Conservation (phyloP, 2,888 invertebrate genomes). For the Cyrtodaria siliqua region DNA sequence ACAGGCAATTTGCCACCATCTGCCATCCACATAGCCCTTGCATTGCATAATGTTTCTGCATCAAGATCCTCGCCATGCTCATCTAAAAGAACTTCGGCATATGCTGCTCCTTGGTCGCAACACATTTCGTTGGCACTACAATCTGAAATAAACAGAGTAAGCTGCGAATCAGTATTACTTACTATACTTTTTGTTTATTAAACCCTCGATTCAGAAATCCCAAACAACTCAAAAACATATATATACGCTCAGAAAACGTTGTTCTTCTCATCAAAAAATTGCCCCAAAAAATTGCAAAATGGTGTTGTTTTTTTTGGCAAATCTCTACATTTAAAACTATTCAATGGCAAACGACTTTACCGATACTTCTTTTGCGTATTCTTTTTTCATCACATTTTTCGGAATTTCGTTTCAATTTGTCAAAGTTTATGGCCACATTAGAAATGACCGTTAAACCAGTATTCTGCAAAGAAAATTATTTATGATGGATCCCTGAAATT, state of each 20-base stretch:
- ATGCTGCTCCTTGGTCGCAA: conserved; percentile 5
- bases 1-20: background rate
- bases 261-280: too few relatives aligned
- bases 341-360: too few relatives aligned
- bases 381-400: background rate
- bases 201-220: too few relatives aligned
- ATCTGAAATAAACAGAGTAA: too few relatives aligned
- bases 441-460: conserved; percentile 31
- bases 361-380: background rate
- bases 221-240: too few relatives aligned
- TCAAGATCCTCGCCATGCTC: background rate
- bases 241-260: too few relatives aligned
- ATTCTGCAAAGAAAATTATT: conserved; percentile 15
- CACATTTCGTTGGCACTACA: conserved; percentile 1
- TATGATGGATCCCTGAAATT: too few relatives aligned
- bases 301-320: background rate
- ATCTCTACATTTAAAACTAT: too few relatives aligned
- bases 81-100: background rate
- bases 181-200: too few relatives aligned
- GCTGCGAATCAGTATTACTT: too few relatives aligned
- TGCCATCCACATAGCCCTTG: background rate
- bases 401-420: background rate
- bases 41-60: background rate
- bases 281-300: background rate
- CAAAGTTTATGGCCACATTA: conserved; percentile 11